Evolutionary conservation across 1,140 invertebrate genomes (phyloP), one percentile per base, ranked within the genome.

Genomic region (Drosophila truncata): DNA sequence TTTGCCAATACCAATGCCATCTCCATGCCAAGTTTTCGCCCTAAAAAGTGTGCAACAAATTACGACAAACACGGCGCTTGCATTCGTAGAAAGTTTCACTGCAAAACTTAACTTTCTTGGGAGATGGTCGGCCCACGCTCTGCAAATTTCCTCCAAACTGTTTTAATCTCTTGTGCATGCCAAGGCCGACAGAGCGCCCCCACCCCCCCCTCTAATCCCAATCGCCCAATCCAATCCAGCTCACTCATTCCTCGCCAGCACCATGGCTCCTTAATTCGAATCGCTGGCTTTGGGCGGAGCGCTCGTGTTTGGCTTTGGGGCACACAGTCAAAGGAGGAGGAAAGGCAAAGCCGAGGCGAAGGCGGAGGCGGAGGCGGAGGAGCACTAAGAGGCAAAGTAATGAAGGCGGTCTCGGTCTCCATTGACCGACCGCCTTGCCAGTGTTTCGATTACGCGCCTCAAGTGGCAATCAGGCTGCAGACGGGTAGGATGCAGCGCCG

Each of bases 391-490:
- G 23, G 71, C 65, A 74, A 71, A 87, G 82, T 88, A 88, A 83
- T 87, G 84, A 80, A 78, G 52, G 61, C 63, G 58, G 73, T 75
- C 57, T 64, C 46, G 70, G 65, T 61, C 52, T 72, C 54, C 54
- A 73, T 73, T 60, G 66, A 73, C 73, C 84, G 59, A 77, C 82
- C 73, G 82, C 70, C 80, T 79, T 83, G 70, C 59, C 67, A 63
- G 44, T 84, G 82, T 85, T 85, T 85, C 82, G 82, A 81, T 85
- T 85, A 81, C 82, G 47, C 62, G 85, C 77, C 69, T 57, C 47
- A 50, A 57, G 55, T 50, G 55, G 80, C 81, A 67, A 75, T 76
- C 63, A 63, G 59, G 39, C 37, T 81, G 74, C 64, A 78, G 64
- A 63, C 52, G 60, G 61, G 69, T 6, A 7, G 52, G 33, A 58